Conservation (phyloP, 2,797 vertebrate genomes). For the Apogon hyalosoma region DNA sequence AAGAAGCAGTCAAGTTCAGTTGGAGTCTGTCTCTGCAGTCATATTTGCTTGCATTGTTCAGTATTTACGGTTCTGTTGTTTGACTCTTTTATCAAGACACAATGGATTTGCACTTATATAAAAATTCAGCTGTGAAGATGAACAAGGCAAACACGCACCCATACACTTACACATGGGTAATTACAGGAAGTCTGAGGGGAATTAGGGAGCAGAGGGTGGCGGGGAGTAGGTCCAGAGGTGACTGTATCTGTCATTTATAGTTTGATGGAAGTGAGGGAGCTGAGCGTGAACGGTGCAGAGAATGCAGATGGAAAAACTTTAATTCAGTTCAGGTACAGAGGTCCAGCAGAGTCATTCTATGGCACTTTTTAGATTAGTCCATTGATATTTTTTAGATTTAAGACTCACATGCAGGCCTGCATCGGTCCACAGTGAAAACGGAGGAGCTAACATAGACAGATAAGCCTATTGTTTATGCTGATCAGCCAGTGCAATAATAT, state of each 20-base stretch:
- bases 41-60: background rate
- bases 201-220: constrained; percentile 19
- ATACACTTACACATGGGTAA: constrained; percentile 22
- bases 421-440: background rate
- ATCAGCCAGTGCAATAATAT: background rate
- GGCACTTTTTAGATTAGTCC: constrained; percentile 9
- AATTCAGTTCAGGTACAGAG: constrained; percentile 17
- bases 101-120: constrained; percentile 2
- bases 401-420: constrained; percentile 4
- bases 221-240: constrained; percentile 35
- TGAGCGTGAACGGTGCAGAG: background rate
- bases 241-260: constrained; percentile 37
- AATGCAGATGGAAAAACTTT: constrained; percentile 20
- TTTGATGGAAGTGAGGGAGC: constrained; percentile 37
- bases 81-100: background rate
- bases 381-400: constrained; percentile 4
- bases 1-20: too few species aligned
- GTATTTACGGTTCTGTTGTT: background rate
- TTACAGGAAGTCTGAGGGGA: constrained; percentile 44
- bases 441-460: constrained; percentile 3
- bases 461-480: constrained; percentile 2
- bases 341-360: constrained; percentile 9
- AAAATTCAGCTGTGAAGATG: constrained; percentile 21
- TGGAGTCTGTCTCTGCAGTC: background rate
- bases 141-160: constrained; percentile 7